Base-by-base conservation (phyloP, 2,113 vertebrate species). In the Regulus satrapa region DNA sequence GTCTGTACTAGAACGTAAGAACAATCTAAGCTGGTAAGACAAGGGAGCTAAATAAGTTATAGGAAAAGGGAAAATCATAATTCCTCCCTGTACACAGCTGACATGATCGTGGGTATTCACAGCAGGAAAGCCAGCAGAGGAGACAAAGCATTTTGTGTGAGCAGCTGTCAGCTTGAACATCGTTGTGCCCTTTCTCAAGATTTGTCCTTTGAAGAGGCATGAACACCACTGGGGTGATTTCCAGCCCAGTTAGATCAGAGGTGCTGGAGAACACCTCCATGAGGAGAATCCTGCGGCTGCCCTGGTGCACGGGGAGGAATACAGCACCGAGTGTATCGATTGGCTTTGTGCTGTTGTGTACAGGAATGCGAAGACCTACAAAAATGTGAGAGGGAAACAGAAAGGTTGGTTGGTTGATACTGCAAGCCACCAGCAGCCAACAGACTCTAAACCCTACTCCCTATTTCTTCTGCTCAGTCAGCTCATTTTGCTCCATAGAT, bases 1-100 rank as follows among this genome's bases (percentile, higher is more conserved):
- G 34, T 69, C 29, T 2, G 0, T 71, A 66, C 23, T 5, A n/a
- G 46, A 83, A 66, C 0, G 0, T 59, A 77, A 43, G 55, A 54
- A 32, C 0, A 0, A 80, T 49, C 38, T 61, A 29, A 71, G 43
- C 12, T 9, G 6, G 28, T 43, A 36, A 76, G 40, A 90, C 69
- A 72, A 61, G 43, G 21, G 64, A 76, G 58, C 17, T 80, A 89
- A 88, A 63, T 45, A 96, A 95, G 64, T 36, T 56, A 84, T 52
- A 75, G 52, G 40, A 29, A 64, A 84, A 91, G 36, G 21, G 28
- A 69, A 91, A 87, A 25, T 80, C 36, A 3, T 48, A 46, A 74
- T 74, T 90, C 59, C 67, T 94, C n/a, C 75, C 25, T 72, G 59
- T 69, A 52, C 61, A 41, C 0, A 2, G 31, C 63, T 92, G 85